Conservation (phyloP, 2,888 invertebrate genomes). For the Philopedon plagiatum region DNA sequence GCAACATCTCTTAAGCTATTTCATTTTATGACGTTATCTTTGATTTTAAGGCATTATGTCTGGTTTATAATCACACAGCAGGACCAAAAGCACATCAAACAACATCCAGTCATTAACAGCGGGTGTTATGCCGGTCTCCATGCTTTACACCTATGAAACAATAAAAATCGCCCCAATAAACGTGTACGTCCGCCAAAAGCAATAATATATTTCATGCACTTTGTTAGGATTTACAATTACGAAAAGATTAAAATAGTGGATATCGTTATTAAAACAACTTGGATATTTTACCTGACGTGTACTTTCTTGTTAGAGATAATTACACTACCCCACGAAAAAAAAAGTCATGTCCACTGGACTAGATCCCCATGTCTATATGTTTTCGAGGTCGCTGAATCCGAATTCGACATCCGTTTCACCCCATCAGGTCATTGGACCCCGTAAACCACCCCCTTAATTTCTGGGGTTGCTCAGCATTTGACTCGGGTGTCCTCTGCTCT, state of each 20-base stretch:
- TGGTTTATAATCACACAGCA: background rate
- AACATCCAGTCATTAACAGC: conserved; percentile 11
- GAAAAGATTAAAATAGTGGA: background rate
- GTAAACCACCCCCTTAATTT: too few species aligned
- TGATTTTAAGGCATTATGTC: background rate
- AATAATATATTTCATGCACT: conserved; percentile 1
- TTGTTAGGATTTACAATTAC: conserved; percentile 7
- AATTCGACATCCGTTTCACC: too few species aligned
- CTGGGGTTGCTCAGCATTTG: too few species aligned
- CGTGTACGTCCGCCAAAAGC: conserved; percentile 7
- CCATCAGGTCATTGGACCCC: too few species aligned
- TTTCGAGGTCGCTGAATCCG: too few species aligned
- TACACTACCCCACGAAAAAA: too few species aligned
- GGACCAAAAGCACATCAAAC: background rate
- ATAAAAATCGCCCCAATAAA: conserved; percentile 8
- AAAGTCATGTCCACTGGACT: too few species aligned
- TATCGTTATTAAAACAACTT: background rate
- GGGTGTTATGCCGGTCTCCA: background rate
- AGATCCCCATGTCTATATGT: too few species aligned
- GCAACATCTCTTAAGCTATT: too few species aligned
- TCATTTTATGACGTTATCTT: background rate
- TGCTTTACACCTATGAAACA: conserved; percentile 7
- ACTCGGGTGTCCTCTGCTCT: too few species aligned
- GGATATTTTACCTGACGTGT: too few species aligned
- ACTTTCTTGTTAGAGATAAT: too few species aligned